Percentiles rank a stretch among this genome's conserved stretches.
phyloP scores from a whole-genome alignment of 2,888 invertebrate species.

The Drosophila suboccidentalis region DNA sequence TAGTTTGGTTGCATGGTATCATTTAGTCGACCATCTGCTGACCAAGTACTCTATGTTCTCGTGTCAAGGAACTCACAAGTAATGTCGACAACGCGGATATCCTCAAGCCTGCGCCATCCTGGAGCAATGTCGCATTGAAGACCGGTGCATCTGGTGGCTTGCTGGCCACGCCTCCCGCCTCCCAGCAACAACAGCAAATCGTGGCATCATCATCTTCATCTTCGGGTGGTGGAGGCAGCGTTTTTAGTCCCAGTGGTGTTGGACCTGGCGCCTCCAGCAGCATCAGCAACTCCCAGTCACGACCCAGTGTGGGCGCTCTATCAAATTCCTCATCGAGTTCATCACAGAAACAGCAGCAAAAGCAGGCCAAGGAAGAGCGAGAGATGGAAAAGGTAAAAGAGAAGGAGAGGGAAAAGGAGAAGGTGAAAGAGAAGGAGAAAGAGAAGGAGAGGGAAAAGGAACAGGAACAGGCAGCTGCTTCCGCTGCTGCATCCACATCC shows the following conservation, averaged over 20 bases:
- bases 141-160: slow-evolving; percentile 86
- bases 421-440: slow-evolving; percentile 34
- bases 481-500: slow-evolving; percentile 53
- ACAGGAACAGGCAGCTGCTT: slow-evolving; percentile 42
- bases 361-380: slow-evolving; percentile 47
- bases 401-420: slow-evolving; percentile 36
- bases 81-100: slow-evolving; percentile 84
- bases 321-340: slow-evolving; percentile 82
- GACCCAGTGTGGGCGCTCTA: slow-evolving; percentile 83
- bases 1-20: slow-evolving; percentile 23
- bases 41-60: neutral
- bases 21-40: neutral
- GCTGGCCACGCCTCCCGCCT: slow-evolving; percentile 80
- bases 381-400: slow-evolving; percentile 40
- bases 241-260: slow-evolving; percentile 68
- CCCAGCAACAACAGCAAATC: slow-evolving; percentile 75
- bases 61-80: slow-evolving; percentile 83
- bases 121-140: slow-evolving; percentile 86
- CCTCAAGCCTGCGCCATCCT: slow-evolving; percentile 87
- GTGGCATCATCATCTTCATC: slow-evolving; percentile 78
- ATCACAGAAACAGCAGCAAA: slow-evolving; percentile 75
- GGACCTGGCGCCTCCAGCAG: slow-evolving; percentile 45
- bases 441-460: slow-evolving; percentile 34
- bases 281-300: slow-evolving; percentile 65
- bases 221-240: slow-evolving; percentile 77